These are phyloP conservation scores for Micrasema minimum DNA, from an alignment of 1,140 invertebrate species.

Conservation along the genomic window DNA sequence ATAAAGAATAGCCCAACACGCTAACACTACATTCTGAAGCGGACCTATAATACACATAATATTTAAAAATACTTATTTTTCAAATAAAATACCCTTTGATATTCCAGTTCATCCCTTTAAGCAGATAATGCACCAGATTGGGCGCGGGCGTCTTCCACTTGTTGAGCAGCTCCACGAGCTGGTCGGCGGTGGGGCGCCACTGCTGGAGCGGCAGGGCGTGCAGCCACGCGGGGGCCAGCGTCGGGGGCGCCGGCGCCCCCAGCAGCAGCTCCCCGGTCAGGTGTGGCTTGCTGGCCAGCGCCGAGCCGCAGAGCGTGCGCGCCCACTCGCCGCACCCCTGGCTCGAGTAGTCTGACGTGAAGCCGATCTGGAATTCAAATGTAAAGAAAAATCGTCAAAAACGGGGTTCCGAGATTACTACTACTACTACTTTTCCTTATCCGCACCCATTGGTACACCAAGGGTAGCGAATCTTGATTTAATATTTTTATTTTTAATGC, in stretches of 20 bases:
- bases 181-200: constrained; percentile 38
- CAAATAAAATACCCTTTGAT: constrained; percentile 42
- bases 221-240: constrained; percentile 31
- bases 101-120: constrained; percentile 46
- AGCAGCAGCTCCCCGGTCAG: constrained; percentile 26
- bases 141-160: constrained; percentile 31
- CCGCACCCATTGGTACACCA: no score
- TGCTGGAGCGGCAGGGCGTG: constrained; percentile 31
- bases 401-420: no score
- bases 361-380: constrained; percentile 45
- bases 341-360: constrained; percentile 46
- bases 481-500: no score
- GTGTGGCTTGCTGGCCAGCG: constrained; percentile 27
- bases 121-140: constrained; percentile 33
- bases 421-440: no score
- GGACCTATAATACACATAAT: no score
- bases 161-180: constrained; percentile 39
- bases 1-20: no score
- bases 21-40: no score
- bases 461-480: no score
- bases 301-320: constrained; percentile 39
- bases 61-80: no score
- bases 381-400: no score
- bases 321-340: constrained; percentile 51
- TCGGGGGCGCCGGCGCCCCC: not conserved